These are phyloP conservation scores for Himalopsyche kuldschensis DNA, from an alignment of 2,888 invertebrate genomes.

Conservation along the genomic window DNA sequence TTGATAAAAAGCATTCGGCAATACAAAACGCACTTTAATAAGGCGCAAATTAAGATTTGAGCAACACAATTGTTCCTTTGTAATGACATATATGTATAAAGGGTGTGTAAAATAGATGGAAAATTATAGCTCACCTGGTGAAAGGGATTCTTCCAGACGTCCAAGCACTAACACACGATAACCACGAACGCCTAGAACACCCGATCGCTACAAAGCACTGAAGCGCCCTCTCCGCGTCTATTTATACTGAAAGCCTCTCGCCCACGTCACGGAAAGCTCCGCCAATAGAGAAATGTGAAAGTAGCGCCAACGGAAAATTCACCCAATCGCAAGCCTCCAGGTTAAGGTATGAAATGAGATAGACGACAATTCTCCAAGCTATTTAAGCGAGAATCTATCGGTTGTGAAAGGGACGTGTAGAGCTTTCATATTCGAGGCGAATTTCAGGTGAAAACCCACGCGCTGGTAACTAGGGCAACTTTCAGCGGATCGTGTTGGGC, in stretches of 20 bases:
- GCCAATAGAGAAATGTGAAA: conserved; percentile 21
- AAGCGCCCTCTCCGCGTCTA: conserved; percentile 26
- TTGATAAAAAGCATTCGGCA: background rate
- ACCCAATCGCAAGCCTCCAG: conserved; percentile 19
- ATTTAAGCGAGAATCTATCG: background rate
- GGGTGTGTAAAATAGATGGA: background rate
- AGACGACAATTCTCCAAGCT: background rate
- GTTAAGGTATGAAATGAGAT: background rate
- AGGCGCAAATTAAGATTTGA: background rate
- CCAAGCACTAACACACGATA: background rate
- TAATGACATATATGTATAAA: background rate
- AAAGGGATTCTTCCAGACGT: background rate
- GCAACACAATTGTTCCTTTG: background rate
- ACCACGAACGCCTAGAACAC: background rate
- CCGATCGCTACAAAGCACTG: conserved; percentile 21
- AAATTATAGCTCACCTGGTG: background rate
- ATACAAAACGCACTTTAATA: background rate
- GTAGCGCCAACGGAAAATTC: conserved; percentile 25
- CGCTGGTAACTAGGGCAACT: conserved; percentile 32
- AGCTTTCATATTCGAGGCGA: background rate
- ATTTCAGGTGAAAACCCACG: conserved; percentile 11
- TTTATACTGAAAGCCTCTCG: conserved; percentile 26
- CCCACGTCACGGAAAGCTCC: conserved; percentile 25
- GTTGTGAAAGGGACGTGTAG: conserved; percentile 1
- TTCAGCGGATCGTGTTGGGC: conserved; percentile 30